Conservation (phyloP, 1,140 invertebrate genomes). For the Leptestheria dahalacensis region DNA sequence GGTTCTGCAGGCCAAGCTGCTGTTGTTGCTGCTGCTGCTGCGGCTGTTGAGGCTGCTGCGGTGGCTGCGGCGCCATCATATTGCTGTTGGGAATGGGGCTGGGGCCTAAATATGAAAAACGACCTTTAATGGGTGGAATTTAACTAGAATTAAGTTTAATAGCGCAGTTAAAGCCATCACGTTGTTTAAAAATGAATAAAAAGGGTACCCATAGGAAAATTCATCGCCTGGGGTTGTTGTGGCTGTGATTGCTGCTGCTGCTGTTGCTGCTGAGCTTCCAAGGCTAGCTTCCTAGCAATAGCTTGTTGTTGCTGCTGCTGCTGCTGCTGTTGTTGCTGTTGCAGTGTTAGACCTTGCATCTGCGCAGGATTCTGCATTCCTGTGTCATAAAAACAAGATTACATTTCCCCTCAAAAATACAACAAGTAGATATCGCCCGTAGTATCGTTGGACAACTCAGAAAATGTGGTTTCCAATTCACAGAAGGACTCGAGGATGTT, state of each 20-base stretch:
- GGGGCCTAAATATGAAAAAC: too few relatives aligned
- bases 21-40: constrained; percentile 14
- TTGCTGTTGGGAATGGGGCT: neutral
- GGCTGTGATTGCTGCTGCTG: constrained; percentile 19
- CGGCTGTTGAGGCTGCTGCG: constrained; percentile 19
- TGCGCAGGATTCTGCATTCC: neutral
- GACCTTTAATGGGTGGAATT: too few relatives aligned
- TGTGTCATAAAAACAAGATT: neutral
- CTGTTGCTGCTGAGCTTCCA: constrained; percentile 12
- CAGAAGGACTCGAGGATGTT: neutral
- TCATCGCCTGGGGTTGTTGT: constrained; percentile 27
- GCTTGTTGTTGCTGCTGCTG: constrained; percentile 10
- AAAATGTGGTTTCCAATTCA: neutral
- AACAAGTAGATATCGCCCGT: too few relatives aligned
- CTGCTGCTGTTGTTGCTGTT: constrained; percentile 12
- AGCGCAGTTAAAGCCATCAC: too few relatives aligned
- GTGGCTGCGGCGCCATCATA: constrained; percentile 2
- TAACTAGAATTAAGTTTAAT: too few relatives aligned
- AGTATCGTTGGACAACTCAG: too few relatives aligned
- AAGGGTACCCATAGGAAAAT: neutral
- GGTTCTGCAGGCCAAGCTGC: constrained; percentile 3
- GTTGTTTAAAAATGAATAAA: too few relatives aligned
- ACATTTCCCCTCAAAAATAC: too few relatives aligned
- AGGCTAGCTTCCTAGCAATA: neutral
- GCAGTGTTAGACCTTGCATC: neutral